Conservation (phyloP, 2,888 invertebrate genomes). For the Nemoura dubitans region DNA sequence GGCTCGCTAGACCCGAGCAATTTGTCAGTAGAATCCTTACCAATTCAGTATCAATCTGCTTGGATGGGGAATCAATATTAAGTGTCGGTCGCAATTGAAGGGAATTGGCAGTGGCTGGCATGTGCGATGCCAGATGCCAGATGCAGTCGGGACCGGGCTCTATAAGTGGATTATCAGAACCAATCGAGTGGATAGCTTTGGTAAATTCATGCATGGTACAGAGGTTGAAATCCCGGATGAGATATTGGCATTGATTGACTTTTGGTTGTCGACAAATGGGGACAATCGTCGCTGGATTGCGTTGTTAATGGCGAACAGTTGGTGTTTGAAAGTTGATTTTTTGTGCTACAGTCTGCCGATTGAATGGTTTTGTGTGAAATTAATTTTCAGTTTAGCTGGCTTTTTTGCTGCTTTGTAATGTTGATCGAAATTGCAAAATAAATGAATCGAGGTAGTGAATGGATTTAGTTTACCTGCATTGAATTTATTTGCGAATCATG, state of each 20-base stretch:
- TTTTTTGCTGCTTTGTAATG: not conserved
- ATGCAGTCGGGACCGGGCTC: not conserved
- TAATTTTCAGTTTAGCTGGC: not conserved
- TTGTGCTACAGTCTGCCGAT: no score
- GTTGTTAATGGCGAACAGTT: no score
- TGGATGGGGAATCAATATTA: conserved; percentile 21
- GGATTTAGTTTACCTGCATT: not conserved
- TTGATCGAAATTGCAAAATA: not conserved
- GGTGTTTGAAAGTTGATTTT: no score
- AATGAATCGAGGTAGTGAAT: not conserved
- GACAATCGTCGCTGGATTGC: no score
- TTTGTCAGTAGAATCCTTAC: conserved; percentile 25
- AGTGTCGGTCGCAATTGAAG: conserved; percentile 23
- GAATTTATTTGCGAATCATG: not conserved
- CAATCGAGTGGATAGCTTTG: no score
- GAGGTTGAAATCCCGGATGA: no score
- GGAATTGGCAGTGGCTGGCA: conserved; percentile 28
- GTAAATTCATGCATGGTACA: no score
- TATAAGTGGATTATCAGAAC: conserved; percentile 1
- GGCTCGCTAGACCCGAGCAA: conserved; percentile 7
- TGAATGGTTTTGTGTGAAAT: not conserved
- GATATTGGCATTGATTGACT: not conserved
- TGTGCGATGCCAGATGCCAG: not conserved
- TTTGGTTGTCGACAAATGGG: not conserved
- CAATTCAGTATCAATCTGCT: conserved; percentile 40